Percentiles rank a stretch among this genome's conserved stretches.
Conservation (phyloP, 1,140 invertebrate species). For the Hyles euphorbiae region DNA sequence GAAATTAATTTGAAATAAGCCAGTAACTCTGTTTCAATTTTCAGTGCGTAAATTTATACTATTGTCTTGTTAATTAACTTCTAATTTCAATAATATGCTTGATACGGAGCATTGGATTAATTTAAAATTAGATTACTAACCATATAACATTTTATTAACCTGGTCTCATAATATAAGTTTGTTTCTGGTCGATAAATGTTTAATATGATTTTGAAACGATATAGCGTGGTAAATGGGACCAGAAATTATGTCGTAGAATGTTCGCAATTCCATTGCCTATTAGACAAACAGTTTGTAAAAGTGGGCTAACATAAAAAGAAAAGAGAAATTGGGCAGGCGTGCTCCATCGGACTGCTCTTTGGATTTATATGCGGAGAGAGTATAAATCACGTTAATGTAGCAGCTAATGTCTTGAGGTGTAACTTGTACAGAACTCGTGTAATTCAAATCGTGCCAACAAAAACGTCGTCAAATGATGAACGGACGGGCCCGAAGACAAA, state of each 20-base stretch:
- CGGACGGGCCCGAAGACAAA: no score
- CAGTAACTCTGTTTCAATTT: slow-evolving; percentile 15
- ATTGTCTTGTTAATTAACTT: slow-evolving; percentile 12
- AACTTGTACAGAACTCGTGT: slow-evolving; percentile 36
- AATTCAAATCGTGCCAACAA: slow-evolving; percentile 24
- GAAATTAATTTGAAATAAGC: slow-evolving; percentile 11
- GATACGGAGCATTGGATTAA: no score
- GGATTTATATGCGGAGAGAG: slow-evolving; percentile 40
- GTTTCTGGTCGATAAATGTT: no score
- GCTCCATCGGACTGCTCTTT: slow-evolving; percentile 28
- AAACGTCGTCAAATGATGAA: slow-evolving; percentile 12
- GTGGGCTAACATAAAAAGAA: slow-evolving; percentile 5
- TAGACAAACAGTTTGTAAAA: slow-evolving; percentile 2
- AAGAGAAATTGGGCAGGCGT: slow-evolving; percentile 39
- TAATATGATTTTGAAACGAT: no score
- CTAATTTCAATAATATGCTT: slow-evolving; percentile 6
- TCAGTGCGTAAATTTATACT: slow-evolving; percentile 10
- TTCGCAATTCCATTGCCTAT: no score
- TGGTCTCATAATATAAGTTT: no score
- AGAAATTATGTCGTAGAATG: no score
- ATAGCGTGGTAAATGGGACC: no score
- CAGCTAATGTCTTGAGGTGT: slow-evolving; percentile 45
- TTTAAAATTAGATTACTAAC: no score
- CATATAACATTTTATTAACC: no score
- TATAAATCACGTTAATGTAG: slow-evolving; percentile 54